Conservation (phyloP, 92 coral and sea anemone genomes). For the Siderastrea radians region DNA sequence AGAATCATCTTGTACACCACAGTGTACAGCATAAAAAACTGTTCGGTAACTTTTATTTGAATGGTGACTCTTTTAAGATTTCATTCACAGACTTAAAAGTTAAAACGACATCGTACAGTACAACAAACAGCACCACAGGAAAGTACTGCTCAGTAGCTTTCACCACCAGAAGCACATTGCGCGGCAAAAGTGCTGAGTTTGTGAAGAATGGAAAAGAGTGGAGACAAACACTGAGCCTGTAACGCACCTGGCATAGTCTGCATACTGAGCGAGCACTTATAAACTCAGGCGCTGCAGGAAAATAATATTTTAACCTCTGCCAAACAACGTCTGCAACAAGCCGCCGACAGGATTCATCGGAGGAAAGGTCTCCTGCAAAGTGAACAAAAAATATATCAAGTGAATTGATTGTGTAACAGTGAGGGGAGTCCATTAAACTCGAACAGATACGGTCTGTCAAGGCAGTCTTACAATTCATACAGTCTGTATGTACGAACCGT, state of each 20-base stretch:
- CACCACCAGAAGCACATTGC: background rate
- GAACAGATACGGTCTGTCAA: background rate
- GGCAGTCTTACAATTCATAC: background rate
- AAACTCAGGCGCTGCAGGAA: conserved; percentile 81
- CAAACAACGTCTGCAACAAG: conserved; percentile 85
- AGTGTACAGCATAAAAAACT: too few species aligned
- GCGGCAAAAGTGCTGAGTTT: background rate
- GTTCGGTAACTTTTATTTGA: too few species aligned
- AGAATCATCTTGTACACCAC: too few species aligned
- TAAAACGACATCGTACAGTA: background rate
- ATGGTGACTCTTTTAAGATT: too few species aligned
- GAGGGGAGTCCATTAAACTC: background rate
- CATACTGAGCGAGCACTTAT: conserved; percentile 69
- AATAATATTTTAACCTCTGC: conserved; percentile 86
- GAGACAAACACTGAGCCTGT: too few species aligned
- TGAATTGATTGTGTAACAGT: background rate
- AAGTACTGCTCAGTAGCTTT: background rate
- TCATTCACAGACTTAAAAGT: too few species aligned
- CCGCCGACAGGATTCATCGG: conserved; percentile 76
- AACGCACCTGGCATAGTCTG: conserved; percentile 76
- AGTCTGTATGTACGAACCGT: too few species aligned
- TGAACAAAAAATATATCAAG: background rate
- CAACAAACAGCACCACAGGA: background rate
- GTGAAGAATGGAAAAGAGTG: too few species aligned
- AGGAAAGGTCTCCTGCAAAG: conserved; percentile 71